Percentiles rank a stretch among this genome's conserved stretches.
Evolutionary conservation across 1,140 invertebrate genomes (phyloP).

Genomic region (Stegodyphus dumicola): DNA sequence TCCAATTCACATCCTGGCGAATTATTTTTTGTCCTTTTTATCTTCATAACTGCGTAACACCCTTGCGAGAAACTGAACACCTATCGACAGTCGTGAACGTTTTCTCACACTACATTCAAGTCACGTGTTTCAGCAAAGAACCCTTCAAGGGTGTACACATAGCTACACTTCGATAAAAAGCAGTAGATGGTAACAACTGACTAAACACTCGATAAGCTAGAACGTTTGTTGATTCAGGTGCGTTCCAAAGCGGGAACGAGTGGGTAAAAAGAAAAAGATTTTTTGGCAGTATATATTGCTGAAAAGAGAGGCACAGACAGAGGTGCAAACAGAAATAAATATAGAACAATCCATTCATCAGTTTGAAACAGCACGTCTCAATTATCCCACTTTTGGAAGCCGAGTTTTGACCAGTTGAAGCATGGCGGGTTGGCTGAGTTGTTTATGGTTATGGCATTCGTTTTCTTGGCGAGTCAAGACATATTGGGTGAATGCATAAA

Average conservation of each 20-base stretch:
- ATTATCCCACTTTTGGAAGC: not conserved
- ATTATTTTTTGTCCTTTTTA: too few relatives aligned
- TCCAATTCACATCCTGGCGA: too few relatives aligned
- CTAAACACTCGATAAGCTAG: constrained; percentile 16
- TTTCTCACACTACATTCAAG: too few relatives aligned
- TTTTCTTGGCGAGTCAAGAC: not conserved
- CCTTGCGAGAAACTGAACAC: too few relatives aligned
- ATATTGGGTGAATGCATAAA: not conserved
- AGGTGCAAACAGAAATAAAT: constrained; percentile 31
- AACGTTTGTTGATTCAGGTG: constrained; percentile 32
- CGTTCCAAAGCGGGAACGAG: not conserved
- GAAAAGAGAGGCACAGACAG: constrained; percentile 3
- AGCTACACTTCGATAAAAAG: constrained; percentile 12
- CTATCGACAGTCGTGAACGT: too few relatives aligned
- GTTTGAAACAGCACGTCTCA: constrained; percentile 16
- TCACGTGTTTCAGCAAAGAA: too few relatives aligned
- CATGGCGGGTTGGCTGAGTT: not conserved
- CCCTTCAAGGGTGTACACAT: not conserved
- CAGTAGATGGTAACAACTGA: constrained; percentile 8
- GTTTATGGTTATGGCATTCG: constrained; percentile 13
- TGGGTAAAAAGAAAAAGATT: not conserved
- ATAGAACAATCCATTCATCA: constrained; percentile 14
- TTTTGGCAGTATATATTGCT: constrained; percentile 20
- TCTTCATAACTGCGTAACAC: too few relatives aligned
- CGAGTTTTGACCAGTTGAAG: constrained; percentile 4